A percentile compares a stretch with the other conserved stretches of the same genome.
These are phyloP conservation scores for Salvator merianae DNA, from an alignment of 2,113 vertebrate species.

Conservation along the genomic window DNA sequence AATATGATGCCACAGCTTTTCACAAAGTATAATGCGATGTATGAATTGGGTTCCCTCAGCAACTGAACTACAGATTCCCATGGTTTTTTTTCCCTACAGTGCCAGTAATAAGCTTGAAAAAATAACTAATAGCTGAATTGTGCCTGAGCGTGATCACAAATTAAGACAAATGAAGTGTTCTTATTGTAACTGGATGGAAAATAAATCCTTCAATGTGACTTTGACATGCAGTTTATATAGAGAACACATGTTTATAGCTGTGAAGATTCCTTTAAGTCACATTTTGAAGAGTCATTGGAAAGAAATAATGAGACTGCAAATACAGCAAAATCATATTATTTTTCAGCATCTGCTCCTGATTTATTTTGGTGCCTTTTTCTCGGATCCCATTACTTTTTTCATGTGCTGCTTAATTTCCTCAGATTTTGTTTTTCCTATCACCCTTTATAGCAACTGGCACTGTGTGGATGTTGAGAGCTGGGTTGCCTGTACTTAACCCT, in stretches of 20 bases:
- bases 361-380: neutral
- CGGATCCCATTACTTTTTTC: neutral
- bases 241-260: neutral
- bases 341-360: neutral
- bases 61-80: slow-evolving; percentile 5
- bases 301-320: neutral
- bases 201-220: neutral
- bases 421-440: neutral
- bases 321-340: neutral
- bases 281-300: neutral
- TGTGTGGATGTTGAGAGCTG: neutral
- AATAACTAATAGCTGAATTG: neutral
- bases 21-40: neutral
- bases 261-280: neutral
- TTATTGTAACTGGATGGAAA: neutral
- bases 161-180: slow-evolving; percentile 22
- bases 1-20: slow-evolving; percentile 22
- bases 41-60: neutral
- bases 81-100: neutral
- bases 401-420: neutral
- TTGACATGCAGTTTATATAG: neutral
- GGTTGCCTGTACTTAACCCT: neutral
- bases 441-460: neutral
- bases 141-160: neutral
- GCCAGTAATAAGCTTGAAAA: rapidly evolving